These are phyloP conservation scores for Zaprionus davidi DNA, from an alignment of 1,140 invertebrate genomes.

Conservation along the genomic window DNA sequence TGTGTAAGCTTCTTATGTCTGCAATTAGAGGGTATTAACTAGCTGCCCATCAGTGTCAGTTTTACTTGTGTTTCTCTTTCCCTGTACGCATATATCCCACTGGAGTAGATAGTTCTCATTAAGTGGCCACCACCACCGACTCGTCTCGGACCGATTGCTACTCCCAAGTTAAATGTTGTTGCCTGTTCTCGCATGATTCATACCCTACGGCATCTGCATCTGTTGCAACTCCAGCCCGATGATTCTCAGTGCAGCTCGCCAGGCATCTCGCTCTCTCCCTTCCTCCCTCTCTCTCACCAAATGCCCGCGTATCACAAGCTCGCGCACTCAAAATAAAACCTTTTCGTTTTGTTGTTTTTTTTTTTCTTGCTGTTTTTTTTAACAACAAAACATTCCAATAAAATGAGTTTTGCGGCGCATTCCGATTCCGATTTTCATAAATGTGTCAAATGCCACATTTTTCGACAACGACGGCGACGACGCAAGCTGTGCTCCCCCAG, in stretches of 20 bases:
- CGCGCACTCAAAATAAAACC: slow-evolving; percentile 49
- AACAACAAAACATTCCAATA: slow-evolving; percentile 78
- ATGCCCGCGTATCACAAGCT: slow-evolving; percentile 28
- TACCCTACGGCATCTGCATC: slow-evolving; percentile 33
- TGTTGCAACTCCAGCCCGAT: slow-evolving; percentile 14
- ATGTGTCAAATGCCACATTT: slow-evolving; percentile 81
- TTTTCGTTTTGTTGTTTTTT: slow-evolving; percentile 27
- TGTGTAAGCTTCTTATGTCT: no score
- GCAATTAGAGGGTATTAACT: neutral
- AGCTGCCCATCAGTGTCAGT: neutral
- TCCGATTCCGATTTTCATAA: slow-evolving; percentile 81
- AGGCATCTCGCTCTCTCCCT: neutral
- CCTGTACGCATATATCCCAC: neutral
- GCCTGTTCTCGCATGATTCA: slow-evolving; percentile 40
- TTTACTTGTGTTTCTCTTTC: neutral
- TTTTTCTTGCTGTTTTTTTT: neutral
- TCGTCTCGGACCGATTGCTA: neutral
- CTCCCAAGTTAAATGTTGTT: slow-evolving; percentile 8
- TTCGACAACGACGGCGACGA: slow-evolving; percentile 47
- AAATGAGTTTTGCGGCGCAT: slow-evolving; percentile 78
- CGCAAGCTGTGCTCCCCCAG: slow-evolving; percentile 18
- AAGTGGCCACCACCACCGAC: slow-evolving; percentile 7
- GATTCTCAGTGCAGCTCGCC: neutral
- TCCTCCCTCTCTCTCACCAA: slow-evolving; percentile 13
- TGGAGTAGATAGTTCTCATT: slow-evolving; percentile 1